phyloP scores from a whole-genome alignment of 1,140 invertebrate genomes.

The Diprion similis region DNA sequence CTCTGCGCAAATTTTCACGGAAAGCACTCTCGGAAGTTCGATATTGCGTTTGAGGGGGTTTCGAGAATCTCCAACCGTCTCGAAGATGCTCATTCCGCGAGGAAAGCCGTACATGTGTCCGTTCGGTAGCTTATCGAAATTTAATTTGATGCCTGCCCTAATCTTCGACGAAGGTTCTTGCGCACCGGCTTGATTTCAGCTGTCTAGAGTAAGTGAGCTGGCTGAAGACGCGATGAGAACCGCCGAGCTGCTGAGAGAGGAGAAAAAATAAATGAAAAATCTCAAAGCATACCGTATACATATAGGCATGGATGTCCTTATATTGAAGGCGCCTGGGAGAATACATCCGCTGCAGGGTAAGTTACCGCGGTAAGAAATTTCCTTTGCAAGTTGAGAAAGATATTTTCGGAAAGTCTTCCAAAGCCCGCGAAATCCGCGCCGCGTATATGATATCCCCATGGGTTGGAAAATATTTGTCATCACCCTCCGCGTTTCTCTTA shows the following conservation, averaged over 20 bases:
- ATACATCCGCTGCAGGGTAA: conserved; percentile 14
- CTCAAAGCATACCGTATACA: too few relatives aligned
- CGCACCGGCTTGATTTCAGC: neutral
- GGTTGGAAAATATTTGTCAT: conserved; percentile 38
- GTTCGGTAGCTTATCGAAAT: neutral
- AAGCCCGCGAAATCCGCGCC: conserved; percentile 39
- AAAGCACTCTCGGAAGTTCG: neutral
- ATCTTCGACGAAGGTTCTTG: neutral
- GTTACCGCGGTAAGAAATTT: conserved; percentile 38
- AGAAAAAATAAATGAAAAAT: neutral
- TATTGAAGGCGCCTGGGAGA: neutral
- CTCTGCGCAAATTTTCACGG: too few relatives aligned
- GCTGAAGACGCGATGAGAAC: neutral
- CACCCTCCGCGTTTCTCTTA: neutral
- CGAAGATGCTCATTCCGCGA: neutral
- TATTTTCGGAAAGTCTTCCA: conserved; percentile 40
- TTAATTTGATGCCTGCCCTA: neutral
- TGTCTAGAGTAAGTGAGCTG: neutral
- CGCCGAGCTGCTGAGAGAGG: neutral
- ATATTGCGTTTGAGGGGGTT: neutral
- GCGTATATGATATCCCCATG: conserved; percentile 26
- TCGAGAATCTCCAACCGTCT: neutral
- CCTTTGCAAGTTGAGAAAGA: conserved; percentile 37
- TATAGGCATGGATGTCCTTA: conserved; percentile 18
- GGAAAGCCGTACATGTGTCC: neutral